Evolutionary conservation across 2,888 invertebrate genomes (phyloP).

Genomic region (Macroteleia sp.): DNA sequence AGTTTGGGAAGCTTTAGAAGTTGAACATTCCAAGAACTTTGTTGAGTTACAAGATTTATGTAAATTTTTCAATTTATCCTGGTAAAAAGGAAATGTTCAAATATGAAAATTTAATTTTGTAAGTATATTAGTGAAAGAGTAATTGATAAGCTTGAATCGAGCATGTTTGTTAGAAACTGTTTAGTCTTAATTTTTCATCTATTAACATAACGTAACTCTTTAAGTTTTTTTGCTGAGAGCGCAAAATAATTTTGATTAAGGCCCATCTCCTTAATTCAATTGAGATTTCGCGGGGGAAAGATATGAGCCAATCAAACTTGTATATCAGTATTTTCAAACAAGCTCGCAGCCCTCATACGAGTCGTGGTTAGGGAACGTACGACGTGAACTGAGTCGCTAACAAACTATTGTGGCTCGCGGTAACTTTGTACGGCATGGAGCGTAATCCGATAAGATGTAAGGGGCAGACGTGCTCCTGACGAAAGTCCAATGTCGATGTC

Average conservation of each 20-base stretch:
- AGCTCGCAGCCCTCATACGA: conserved; percentile 50
- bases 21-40: too few species aligned
- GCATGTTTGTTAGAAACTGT: too few species aligned
- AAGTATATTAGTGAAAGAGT: too few species aligned
- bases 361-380: conserved; percentile 58
- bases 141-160: too few species aligned
- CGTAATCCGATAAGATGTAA: conserved; percentile 71
- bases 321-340: conserved; percentile 62
- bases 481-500: conserved; percentile 66
- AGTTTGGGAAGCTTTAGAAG: too few species aligned
- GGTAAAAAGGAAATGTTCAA: too few species aligned
- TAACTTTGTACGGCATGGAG: conserved; percentile 64
- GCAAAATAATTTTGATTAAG: conserved; percentile 10
- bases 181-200: too few species aligned
- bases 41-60: too few species aligned
- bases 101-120: too few species aligned
- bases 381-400: conserved; percentile 71
- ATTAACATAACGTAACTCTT: too few species aligned
- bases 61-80: too few species aligned
- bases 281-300: conserved; percentile 25
- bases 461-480: conserved; percentile 72
- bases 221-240: too few species aligned
- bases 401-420: conserved; percentile 75
- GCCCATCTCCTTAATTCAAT: conserved; percentile 34
- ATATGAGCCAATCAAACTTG: conserved; percentile 61